phyloP scores from a whole-genome alignment of 2,797 vertebrate species.

The Erethizon dorsatum region DNA sequence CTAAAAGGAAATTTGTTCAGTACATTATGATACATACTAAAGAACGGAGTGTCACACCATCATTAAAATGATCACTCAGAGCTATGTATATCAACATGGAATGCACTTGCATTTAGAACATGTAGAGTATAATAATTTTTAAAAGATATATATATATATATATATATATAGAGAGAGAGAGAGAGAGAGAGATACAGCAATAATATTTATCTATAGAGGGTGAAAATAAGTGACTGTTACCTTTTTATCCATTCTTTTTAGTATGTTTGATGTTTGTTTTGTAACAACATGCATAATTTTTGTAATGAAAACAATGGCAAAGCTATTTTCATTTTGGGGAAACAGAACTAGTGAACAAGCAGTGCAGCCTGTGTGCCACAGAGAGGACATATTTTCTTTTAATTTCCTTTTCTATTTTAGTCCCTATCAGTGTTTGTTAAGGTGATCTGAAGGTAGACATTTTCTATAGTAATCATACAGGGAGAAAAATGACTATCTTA shows the following conservation, averaged over 20 bases:
- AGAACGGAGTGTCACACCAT: background rate
- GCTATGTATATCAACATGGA: background rate
- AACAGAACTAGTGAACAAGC: background rate
- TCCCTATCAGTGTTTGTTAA: background rate
- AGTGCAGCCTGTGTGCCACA: background rate
- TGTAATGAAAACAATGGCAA: background rate
- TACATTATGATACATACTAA: background rate
- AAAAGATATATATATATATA: background rate
- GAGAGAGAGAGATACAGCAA: background rate
- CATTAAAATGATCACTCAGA: background rate
- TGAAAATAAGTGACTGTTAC: background rate
- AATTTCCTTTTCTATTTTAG: slow-evolving; percentile 57
- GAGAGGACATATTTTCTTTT: background rate
- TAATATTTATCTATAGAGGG: background rate
- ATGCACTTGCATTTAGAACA: background rate
- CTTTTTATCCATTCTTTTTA: slow-evolving; percentile 44
- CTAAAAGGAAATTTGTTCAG: background rate
- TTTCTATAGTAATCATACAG: background rate
- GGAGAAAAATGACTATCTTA: background rate
- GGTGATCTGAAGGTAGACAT: background rate
- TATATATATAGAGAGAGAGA: no score
- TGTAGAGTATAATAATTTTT: background rate
- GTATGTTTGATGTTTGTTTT: background rate
- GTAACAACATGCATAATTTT: background rate
- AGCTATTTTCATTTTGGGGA: background rate